Percentiles rank a stretch among this genome's conserved stretches.
phyloP scores from a whole-genome alignment of 2,113 vertebrate genomes.

The Spilogale gracilis region DNA sequence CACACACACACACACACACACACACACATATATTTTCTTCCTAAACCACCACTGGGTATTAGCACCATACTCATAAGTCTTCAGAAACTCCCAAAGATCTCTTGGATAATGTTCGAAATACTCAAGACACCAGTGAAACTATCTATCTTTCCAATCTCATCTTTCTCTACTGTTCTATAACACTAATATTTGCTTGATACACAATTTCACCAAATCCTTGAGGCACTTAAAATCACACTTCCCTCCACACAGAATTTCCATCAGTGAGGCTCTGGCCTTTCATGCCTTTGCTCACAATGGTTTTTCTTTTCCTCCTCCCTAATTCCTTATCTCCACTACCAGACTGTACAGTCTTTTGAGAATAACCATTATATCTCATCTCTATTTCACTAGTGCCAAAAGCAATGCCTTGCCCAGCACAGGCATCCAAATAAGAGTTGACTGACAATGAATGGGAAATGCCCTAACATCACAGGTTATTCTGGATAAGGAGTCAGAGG shows the following conservation, averaged over 20 bases:
- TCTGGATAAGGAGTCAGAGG: conserved; percentile 43
- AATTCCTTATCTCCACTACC: not conserved
- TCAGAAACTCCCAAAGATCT: not conserved
- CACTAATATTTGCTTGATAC: not conserved
- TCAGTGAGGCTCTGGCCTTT: conserved; percentile 15
- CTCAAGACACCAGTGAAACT: conserved; percentile 25
- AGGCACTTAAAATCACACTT: not conserved
- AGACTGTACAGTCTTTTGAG: not conserved
- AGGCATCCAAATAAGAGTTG: not conserved
- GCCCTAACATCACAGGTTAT: not conserved
- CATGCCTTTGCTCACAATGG: not conserved
- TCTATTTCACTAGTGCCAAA: conserved; percentile 22
- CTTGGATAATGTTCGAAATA: conserved; percentile 27
- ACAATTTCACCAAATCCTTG: not conserved
- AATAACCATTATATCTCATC: not conserved
- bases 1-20: too few relatives aligned
- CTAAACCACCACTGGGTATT: not conserved
- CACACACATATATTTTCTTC: not conserved
- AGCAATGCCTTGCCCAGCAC: not conserved
- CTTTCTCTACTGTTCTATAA: not conserved
- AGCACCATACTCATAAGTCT: not conserved
- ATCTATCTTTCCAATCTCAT: conserved; percentile 39
- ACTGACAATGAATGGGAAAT: conserved; percentile 16
- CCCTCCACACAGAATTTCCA: not conserved
- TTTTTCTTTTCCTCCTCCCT: conserved; percentile 18